phyloP scores from a whole-genome alignment of 2,113 vertebrate species.

The Poecile atricapillus region DNA sequence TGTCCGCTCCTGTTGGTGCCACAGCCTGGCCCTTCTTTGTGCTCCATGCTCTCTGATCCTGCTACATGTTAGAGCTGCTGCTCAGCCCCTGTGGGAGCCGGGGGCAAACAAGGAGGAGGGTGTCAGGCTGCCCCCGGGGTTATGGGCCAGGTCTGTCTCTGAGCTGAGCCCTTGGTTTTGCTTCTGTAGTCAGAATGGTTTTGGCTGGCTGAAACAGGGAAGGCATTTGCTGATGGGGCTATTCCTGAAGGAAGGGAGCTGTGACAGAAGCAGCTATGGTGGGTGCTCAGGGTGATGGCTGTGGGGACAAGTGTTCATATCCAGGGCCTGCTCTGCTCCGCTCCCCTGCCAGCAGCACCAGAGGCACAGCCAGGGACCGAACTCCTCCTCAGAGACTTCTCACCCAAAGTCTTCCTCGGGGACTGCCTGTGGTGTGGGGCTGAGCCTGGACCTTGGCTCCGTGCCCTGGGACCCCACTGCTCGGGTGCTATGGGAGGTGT shows the following conservation, averaged over 20 bases:
- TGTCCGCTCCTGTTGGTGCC: neutral
- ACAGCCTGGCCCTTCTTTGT: neutral
- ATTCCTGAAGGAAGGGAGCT: neutral
- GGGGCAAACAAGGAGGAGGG: neutral
- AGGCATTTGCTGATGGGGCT: neutral
- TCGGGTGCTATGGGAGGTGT: neutral
- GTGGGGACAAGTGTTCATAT: no score
- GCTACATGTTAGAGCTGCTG: neutral
- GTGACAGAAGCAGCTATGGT: neutral
- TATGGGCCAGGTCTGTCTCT: neutral
- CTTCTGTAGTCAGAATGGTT: neutral
- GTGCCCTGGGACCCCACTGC: fast-evolving
- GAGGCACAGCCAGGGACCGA: neutral
- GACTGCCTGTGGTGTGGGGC: neutral
- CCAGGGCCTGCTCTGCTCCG: fast-evolving
- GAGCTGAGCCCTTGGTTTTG: neutral
- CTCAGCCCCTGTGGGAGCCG: neutral
- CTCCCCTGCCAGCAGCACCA: neutral
- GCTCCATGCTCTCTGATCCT: fast-evolving
- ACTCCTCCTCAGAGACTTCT: neutral
- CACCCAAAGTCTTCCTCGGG: neutral
- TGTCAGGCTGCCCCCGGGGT: neutral
- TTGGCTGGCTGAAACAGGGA: neutral
- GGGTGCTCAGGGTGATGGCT: neutral
- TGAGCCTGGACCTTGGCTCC: neutral